Evolutionary conservation across 2,797 vertebrate genomes (phyloP).

Genomic region (Schizothorax lantsangensis): DNA sequence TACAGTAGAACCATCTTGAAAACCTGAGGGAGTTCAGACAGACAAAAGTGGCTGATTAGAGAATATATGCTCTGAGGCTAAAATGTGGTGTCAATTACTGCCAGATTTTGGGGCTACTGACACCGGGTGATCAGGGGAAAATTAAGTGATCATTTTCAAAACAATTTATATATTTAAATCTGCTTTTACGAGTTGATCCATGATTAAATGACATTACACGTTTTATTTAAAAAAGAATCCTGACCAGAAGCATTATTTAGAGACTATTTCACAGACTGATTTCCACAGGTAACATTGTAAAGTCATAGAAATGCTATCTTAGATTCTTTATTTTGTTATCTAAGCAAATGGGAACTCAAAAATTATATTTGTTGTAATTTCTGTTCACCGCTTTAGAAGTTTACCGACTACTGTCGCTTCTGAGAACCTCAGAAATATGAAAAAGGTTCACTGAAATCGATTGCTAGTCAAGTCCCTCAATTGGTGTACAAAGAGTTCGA

Average conservation of each 20-base stretch:
- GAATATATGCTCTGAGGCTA: slow-evolving; percentile 12
- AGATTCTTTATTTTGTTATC: background rate
- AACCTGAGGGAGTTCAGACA: slow-evolving; percentile 37
- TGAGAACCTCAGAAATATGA: background rate
- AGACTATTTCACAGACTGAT: background rate
- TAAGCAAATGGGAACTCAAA: background rate
- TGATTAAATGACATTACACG: background rate
- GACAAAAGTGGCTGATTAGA: slow-evolving; percentile 45
- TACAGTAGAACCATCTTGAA: slow-evolving; percentile 30
- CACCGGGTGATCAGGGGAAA: background rate
- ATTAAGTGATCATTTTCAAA: slow-evolving; percentile 13
- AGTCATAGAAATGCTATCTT: background rate
- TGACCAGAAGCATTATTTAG: background rate
- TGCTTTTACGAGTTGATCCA: background rate
- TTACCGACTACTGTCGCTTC: background rate
- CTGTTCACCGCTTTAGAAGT: background rate
- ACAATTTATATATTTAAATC: background rate
- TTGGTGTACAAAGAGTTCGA: background rate
- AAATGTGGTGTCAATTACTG: slow-evolving; percentile 31
- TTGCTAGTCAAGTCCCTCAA: background rate
- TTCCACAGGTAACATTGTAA: background rate
- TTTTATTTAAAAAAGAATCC: background rate
- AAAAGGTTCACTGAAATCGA: background rate
- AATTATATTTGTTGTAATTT: background rate
- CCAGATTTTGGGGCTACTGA: slow-evolving; percentile 10